These are phyloP conservation scores for Machimus rusticus DNA, from an alignment of 2,888 invertebrate species.

Conservation along the genomic window DNA sequence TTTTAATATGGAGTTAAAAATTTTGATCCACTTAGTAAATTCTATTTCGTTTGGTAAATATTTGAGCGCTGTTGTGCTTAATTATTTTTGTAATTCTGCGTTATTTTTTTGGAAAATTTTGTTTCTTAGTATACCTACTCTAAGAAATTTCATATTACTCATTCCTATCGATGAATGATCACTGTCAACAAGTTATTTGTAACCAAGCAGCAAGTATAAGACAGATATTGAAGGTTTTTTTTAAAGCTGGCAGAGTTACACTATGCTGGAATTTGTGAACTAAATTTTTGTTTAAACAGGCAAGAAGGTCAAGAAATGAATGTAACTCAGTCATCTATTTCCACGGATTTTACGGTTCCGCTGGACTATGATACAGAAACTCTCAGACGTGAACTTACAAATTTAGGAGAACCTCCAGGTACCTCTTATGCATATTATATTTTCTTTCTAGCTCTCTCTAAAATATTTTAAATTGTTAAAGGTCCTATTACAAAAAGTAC, in stretches of 20 bases:
- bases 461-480: not conserved
- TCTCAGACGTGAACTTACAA: constrained; percentile 70
- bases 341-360: constrained; percentile 67
- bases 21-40: not conserved
- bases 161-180: not conserved
- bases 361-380: constrained; percentile 73
- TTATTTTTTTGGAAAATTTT: not conserved
- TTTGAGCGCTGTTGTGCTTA: not conserved
- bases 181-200: not conserved
- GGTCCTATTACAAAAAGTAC: constrained; percentile 85
- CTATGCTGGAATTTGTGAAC: not conserved
- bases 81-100: not conserved
- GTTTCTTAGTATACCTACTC: not conserved
- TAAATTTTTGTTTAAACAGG: not conserved
- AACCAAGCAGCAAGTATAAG: not conserved
- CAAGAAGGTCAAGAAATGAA: not conserved
- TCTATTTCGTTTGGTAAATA: not conserved
- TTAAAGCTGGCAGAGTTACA: not conserved
- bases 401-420: constrained; percentile 71
- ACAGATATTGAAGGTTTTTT: not conserved
- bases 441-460: not conserved
- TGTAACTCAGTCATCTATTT: not conserved
- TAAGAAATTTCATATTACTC: not conserved
- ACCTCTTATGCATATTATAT: not conserved
- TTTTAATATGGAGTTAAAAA: no score